These are phyloP conservation scores for Apogon hyalosoma DNA, from an alignment of 2,797 vertebrate species.

Conservation along the genomic window DNA sequence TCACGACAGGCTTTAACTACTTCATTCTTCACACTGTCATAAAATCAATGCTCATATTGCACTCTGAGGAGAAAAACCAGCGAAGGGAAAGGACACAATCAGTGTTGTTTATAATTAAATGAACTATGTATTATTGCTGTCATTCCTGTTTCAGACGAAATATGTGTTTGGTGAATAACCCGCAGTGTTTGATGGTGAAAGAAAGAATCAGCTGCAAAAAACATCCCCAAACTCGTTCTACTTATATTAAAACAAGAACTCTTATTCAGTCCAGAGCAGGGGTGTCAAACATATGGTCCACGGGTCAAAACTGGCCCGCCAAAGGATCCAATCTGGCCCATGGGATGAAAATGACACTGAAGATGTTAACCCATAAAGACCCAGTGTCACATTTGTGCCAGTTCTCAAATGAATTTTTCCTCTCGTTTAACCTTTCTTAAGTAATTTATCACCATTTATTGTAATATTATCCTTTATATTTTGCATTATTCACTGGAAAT, in stretches of 20 bases:
- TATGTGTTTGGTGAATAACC: neutral
- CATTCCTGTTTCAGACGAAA: slow-evolving; percentile 15
- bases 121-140: slow-evolving; percentile 37
- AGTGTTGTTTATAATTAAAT: slow-evolving; percentile 60
- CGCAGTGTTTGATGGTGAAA: slow-evolving; percentile 49
- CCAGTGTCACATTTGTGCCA: neutral
- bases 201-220: slow-evolving; percentile 31
- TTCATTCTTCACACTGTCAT: slow-evolving; percentile 71
- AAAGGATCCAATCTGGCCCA: too few species aligned
- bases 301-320: too few species aligned
- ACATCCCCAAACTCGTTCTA: slow-evolving; percentile 46
- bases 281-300: too few species aligned
- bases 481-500: too few species aligned
- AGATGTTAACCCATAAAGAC: too few species aligned
- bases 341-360: too few species aligned
- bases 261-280: neutral
- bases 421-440: too few species aligned
- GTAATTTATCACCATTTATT: too few species aligned
- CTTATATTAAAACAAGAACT: slow-evolving; percentile 31
- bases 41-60: slow-evolving; percentile 72
- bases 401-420: slow-evolving; percentile 13
- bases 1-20: slow-evolving; percentile 56
- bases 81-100: slow-evolving; percentile 50
- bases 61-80: slow-evolving; percentile 45
- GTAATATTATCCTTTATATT: too few species aligned